Evolutionary conservation across 1,140 invertebrate genomes (phyloP), one percentile per base, ranked within the genome.

Genomic region (Orius insidiosus): DNA sequence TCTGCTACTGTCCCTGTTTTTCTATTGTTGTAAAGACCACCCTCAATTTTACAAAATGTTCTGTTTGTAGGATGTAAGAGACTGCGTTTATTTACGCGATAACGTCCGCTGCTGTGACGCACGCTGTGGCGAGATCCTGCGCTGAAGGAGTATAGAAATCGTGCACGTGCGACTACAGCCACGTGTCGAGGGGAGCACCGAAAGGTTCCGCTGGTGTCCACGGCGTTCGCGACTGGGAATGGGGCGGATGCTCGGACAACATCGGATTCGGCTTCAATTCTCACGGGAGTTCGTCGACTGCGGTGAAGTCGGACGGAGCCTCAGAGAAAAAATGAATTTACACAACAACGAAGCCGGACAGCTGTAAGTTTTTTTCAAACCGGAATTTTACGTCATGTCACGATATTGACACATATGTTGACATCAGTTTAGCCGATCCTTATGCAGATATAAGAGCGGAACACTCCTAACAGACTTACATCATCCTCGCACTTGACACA

Each of bases 31-130:
- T 3, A 36, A 9, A 36, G 14, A 11, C 35, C 35, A 11, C 35
- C 35, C 14, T 11, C 14, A 36, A 15, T 4, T 15, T 36, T 36
- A 4, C 3, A 36, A 11, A 11, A 4, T 24, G 24, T 24, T 24
- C 24, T 24, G 3, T 24, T 24, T 24, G 24, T 8, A 93, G 90
- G 87, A 57, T 94, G 88, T 61, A 71, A 57, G 93, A 98, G 62
- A 92, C 90, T 13, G 86, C 92, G 18, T 98, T 94, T 66, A 85
- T 97, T 52, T 95, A 97, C 64, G 87, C 92, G 11, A 84, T 98
- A 48, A 95, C 88, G 13, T 89, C 86, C 58, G 93, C 92, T 0
- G 89, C 87, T 0, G 89, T 97, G 38, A 87, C 88, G 42, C 87
- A 96, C 63, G 78, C 89, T 1, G 81, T 98, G 46, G 83, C 92